phyloP scores from a whole-genome alignment of 1,140 invertebrate species.

The Trichogramma pretiosum region DNA sequence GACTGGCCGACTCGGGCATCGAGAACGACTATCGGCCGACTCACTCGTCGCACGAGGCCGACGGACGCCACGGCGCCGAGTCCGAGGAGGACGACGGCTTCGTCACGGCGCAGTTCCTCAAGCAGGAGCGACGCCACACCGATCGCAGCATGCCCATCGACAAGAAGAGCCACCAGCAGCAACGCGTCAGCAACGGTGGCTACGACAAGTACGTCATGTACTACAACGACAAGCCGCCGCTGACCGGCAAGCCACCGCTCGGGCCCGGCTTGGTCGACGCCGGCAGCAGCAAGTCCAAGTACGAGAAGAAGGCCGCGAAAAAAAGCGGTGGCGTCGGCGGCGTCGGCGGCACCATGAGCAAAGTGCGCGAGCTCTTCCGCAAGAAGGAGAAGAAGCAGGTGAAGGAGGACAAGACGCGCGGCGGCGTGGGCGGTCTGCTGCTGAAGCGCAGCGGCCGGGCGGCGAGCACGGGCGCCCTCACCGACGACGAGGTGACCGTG shows the following conservation, averaged over 20 bases:
- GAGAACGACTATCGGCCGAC: constrained; percentile 66
- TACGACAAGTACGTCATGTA: constrained; percentile 46
- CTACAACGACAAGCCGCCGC: constrained; percentile 12
- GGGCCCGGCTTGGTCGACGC: constrained; percentile 27
- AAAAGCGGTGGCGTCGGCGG: constrained; percentile 42
- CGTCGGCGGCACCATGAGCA: constrained; percentile 42
- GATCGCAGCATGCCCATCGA: constrained; percentile 42
- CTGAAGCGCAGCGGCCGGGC: constrained; percentile 30
- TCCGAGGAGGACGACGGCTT: constrained; percentile 59
- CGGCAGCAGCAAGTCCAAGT: no score
- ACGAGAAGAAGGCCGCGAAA: constrained; percentile 39
- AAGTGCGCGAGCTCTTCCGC: constrained; percentile 39
- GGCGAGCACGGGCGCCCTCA: constrained; percentile 33
- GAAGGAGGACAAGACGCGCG: constrained; percentile 37
- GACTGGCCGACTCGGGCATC: constrained; percentile 66
- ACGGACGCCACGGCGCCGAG: constrained; percentile 42
- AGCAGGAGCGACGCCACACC: constrained; percentile 56
- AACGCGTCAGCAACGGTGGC: constrained; percentile 21
- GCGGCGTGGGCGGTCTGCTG: no score
- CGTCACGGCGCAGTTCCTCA: constrained; percentile 54
- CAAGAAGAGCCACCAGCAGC: neutral
- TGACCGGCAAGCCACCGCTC: constrained; percentile 36
- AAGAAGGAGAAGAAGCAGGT: constrained; percentile 42
- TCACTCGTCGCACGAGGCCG: constrained; percentile 52
- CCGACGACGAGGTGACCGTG: constrained; percentile 39